Conservation (phyloP, 2,888 invertebrate genomes). For the Acheta domesticus region DNA sequence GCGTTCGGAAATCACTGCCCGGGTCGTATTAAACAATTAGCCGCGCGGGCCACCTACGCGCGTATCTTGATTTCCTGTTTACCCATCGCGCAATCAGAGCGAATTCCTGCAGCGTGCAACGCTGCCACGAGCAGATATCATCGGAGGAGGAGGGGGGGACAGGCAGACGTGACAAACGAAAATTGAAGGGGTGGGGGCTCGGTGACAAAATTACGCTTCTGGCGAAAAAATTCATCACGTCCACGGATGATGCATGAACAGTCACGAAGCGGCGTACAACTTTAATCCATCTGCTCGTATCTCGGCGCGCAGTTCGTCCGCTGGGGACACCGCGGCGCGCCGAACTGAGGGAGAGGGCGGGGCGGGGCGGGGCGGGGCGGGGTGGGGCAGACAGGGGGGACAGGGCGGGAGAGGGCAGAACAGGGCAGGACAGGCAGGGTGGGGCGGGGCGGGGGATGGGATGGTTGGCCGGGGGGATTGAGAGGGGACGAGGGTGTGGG, state of each 20-base stretch:
- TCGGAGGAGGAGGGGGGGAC: not conserved
- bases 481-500: not conserved
- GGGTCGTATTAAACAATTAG: not conserved
- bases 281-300: slow-evolving; percentile 11
- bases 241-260: slow-evolving; percentile 5
- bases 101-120: not conserved
- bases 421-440: not conserved
- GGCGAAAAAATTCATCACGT: slow-evolving; percentile 8
- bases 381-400: no score
- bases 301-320: not conserved
- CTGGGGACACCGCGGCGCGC: not conserved
- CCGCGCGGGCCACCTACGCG: not conserved
- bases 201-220: not conserved
- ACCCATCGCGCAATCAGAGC: not conserved
- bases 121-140: not conserved
- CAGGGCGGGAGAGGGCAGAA: no score
- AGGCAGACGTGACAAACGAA: not conserved
- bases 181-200: not conserved
- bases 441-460: not conserved
- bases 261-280: not conserved
- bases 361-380: no score
- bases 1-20: no score
- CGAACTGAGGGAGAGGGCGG: no score
- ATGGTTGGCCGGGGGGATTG: not conserved
- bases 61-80: not conserved